Percentiles rank a stretch among this genome's conserved stretches.
phyloP scores from a whole-genome alignment of 2,888 invertebrate species.

The Amiota communis region DNA sequence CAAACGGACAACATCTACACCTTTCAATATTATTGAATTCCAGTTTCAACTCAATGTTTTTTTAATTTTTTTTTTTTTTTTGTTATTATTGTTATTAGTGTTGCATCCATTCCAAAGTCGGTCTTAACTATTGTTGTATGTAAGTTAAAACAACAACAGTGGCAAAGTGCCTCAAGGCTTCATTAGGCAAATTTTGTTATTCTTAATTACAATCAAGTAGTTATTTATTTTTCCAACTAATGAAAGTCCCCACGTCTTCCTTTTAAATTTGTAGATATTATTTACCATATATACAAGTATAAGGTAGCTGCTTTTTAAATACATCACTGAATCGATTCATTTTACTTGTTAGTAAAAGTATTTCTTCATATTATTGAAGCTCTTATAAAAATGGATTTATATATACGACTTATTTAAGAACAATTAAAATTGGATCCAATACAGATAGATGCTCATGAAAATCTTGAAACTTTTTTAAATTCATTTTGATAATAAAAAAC shows the following conservation, averaged over 20 bases:
- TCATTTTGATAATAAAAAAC: no score
- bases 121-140: no score
- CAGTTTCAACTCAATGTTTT: not conserved
- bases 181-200: slow-evolving; percentile 63
- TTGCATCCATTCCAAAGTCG: not conserved
- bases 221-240: slow-evolving; percentile 64
- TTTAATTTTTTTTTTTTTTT: not conserved
- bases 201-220: slow-evolving; percentile 59
- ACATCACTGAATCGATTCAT: no score
- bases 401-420: no score
- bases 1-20: no score
- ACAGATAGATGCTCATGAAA: no score
- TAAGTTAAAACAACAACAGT: not conserved
- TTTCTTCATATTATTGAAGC: no score
- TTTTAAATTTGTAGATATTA: slow-evolving; percentile 2
- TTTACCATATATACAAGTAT: not conserved
- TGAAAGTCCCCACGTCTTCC: slow-evolving; percentile 41
- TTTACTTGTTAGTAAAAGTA: no score
- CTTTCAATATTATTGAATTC: not conserved
- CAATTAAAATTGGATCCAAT: no score
- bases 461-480: no score
- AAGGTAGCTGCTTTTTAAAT: slow-evolving; percentile 17
- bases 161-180: slow-evolving; percentile 51
- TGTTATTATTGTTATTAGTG: not conserved
- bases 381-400: no score